A percentile compares a stretch with the other conserved stretches of the same genome.
Evolutionary conservation across 2,113 vertebrate species (phyloP).

Genomic region (Fulica atra): DNA sequence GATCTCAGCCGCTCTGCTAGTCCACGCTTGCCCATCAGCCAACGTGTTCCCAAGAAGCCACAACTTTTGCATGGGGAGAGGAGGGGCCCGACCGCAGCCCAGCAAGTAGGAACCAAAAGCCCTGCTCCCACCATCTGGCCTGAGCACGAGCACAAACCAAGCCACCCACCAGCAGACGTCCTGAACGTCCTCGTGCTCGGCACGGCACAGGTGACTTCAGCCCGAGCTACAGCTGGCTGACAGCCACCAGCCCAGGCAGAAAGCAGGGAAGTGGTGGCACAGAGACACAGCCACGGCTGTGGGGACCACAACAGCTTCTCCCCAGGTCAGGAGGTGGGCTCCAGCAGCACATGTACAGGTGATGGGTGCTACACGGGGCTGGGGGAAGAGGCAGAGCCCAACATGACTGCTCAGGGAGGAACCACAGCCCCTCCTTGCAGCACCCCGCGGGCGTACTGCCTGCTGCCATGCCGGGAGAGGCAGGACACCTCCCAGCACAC

Average conservation of each 20-base stretch:
- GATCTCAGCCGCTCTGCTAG: not conserved
- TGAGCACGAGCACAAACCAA: not conserved
- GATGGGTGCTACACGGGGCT: not conserved
- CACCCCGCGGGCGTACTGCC: not conserved
- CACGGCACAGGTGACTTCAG: fast-evolving
- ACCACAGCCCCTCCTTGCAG: not conserved
- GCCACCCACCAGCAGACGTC: not conserved
- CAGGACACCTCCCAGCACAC: not conserved
- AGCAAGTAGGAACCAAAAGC: not conserved
- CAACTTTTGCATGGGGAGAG: not conserved
- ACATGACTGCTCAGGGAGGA: not conserved
- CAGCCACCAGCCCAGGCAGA: not conserved
- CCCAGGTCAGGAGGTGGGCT: fast-evolving
- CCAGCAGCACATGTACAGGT: fast-evolving
- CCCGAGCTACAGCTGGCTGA: fast-evolving
- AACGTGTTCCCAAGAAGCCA: not conserved
- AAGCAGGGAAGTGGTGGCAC: not conserved
- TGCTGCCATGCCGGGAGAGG: not conserved
- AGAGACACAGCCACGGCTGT: fast-evolving
- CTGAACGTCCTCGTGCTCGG: not conserved
- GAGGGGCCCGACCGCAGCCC: not conserved
- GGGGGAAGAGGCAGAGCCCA: not conserved
- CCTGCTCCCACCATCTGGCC: not conserved
- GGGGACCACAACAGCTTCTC: not conserved
- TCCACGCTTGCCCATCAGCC: not conserved